Evolutionary conservation across 2,797 vertebrate species (phyloP).

Genomic region (Kryptolebias ocellatus): DNA sequence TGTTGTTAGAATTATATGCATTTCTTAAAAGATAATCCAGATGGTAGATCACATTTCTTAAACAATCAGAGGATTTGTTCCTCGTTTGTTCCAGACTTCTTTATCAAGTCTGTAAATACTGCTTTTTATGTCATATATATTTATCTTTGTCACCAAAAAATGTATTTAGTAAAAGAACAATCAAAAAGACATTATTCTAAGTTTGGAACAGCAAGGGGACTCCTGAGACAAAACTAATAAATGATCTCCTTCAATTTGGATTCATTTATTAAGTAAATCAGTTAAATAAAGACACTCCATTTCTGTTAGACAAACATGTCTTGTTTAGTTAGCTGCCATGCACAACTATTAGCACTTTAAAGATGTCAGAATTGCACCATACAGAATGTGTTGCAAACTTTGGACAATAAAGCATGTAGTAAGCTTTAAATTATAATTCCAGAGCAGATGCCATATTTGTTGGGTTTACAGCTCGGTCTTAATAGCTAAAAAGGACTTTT

Average conservation of each 20-base stretch:
- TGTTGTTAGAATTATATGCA: too few species aligned
- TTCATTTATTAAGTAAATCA: too few species aligned
- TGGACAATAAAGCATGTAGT: not conserved
- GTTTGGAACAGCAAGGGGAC: not conserved
- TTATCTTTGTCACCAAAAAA: too few species aligned
- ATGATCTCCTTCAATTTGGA: not conserved
- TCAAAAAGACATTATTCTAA: too few species aligned
- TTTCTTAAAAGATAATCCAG: not conserved
- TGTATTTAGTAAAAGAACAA: too few species aligned
- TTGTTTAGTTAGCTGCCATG: too few species aligned
- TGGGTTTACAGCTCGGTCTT: not conserved
- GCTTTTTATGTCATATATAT: too few species aligned
- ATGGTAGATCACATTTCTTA: slow-evolving; percentile 3
- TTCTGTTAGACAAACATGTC: too few species aligned
- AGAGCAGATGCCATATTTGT: not conserved
- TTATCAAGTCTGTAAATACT: not conserved
- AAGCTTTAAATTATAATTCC: not conserved
- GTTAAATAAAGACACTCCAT: too few species aligned
- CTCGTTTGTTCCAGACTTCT: not conserved
- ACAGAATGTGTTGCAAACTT: too few species aligned
- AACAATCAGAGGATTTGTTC: slow-evolving; percentile 21
- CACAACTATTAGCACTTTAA: too few species aligned
- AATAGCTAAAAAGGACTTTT: not conserved
- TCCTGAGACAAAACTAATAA: not conserved
- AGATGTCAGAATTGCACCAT: too few species aligned